Conservation (phyloP, 2,797 vertebrate species). For the Ambastaia sidthimunki region DNA sequence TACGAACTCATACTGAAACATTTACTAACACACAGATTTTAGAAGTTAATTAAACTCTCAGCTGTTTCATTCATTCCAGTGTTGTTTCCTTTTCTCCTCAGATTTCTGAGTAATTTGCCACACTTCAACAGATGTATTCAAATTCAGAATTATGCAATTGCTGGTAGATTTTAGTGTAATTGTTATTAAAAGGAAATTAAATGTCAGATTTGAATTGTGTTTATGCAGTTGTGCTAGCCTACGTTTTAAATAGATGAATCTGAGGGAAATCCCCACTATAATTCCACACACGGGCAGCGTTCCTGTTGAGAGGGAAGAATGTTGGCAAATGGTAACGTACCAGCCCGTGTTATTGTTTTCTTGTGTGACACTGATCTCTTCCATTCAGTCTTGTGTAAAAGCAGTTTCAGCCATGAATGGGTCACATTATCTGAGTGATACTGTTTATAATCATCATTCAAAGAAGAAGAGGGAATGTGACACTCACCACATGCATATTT, state of each 20-base stretch:
- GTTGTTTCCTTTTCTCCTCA: conserved; percentile 55
- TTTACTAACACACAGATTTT: neutral
- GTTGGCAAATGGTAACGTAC: conserved; percentile 44
- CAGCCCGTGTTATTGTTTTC: conserved; percentile 31
- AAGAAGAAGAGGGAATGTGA: conserved; percentile 8
- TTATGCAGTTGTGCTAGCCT: conserved; percentile 53
- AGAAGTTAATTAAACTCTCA: conserved; percentile 57
- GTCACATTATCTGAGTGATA: conserved; percentile 41
- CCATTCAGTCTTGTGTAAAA: conserved; percentile 34
- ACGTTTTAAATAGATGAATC: too few relatives aligned
- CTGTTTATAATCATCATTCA: conserved; percentile 54
- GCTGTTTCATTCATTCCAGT: conserved; percentile 56
- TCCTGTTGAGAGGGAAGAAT: conserved; percentile 13
- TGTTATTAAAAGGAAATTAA: conserved; percentile 72
- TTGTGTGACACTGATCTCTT: conserved; percentile 37
- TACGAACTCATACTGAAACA: conserved; percentile 2
- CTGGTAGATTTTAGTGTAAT: conserved; percentile 46
- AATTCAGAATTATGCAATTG: conserved; percentile 59
- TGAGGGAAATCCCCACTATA: conserved; percentile 35
- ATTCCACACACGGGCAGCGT: conserved; percentile 22
- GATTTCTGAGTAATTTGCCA: conserved; percentile 64
- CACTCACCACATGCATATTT: conserved; percentile 17
- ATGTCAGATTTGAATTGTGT: conserved; percentile 68
- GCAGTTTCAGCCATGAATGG: conserved; percentile 35
- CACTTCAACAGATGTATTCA: conserved; percentile 68